phyloP scores from a whole-genome alignment of 2,113 vertebrate species.

The Benitochromis conjunctus region DNA sequence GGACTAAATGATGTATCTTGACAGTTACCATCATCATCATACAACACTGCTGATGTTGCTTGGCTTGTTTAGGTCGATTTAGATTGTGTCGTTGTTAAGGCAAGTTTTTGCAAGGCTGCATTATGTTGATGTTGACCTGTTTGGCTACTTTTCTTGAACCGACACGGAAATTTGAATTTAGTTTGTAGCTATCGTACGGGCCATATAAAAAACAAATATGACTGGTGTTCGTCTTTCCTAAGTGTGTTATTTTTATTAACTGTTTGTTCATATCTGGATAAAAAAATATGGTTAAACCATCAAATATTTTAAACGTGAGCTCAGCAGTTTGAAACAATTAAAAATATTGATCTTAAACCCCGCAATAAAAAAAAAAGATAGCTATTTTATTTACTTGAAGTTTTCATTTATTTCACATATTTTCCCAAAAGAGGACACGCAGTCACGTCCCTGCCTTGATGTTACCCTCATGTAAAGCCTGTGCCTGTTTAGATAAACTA shows the following conservation, averaged over 20 bases:
- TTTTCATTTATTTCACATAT: not conserved
- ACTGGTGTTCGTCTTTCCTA: not conserved
- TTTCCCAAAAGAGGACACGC: not conserved
- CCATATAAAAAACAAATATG: not conserved
- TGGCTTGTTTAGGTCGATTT: not conserved
- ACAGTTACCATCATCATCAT: not conserved
- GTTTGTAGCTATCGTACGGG: not conserved
- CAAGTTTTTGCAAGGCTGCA: not conserved
- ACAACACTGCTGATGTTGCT: not conserved
- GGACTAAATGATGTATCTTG: not conserved
- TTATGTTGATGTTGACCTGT: not conserved
- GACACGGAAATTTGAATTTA: not conserved
- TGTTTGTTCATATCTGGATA: not conserved
- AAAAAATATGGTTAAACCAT: not conserved
- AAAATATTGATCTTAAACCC: not conserved
- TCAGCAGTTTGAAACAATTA: not conserved
- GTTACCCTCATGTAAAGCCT: constrained; percentile 37
- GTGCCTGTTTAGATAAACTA: constrained; percentile 57
- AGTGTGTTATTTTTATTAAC: not conserved
- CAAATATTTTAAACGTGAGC: not conserved
- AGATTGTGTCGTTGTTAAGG: rapidly evolving
- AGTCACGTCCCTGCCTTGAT: constrained; percentile 20
- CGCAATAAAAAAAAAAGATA: not conserved
- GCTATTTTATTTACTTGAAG: not conserved
- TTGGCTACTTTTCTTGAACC: not conserved